Percentiles rank a stretch among this genome's conserved stretches.
Conservation (phyloP, 2,113 vertebrate genomes). For the Nymphicus hollandicus region DNA sequence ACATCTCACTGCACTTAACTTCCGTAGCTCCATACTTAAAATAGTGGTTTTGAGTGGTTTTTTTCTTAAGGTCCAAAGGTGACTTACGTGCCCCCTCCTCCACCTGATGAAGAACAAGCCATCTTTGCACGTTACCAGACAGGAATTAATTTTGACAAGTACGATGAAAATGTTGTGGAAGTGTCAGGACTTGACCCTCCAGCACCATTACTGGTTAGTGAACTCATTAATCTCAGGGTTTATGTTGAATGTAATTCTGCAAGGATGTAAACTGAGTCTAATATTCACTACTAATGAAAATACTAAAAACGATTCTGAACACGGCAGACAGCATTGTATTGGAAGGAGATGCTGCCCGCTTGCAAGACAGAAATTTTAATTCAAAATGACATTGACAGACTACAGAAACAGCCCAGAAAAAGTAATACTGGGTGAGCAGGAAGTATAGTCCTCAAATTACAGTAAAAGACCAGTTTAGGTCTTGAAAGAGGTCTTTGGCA, state of each 20-base stretch:
- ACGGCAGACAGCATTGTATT: not conserved
- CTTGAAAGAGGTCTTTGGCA: not conserved
- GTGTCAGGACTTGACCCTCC: slow-evolving; percentile 86
- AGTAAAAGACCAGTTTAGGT: not conserved
- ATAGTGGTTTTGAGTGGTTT: not conserved
- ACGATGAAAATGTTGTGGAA: slow-evolving; percentile 86
- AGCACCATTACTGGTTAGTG: slow-evolving; percentile 83
- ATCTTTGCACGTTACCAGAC: slow-evolving; percentile 86
- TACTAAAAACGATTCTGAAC: not conserved
- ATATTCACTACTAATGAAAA: not conserved
- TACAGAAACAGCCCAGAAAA: not conserved
- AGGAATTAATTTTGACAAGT: slow-evolving; percentile 94
- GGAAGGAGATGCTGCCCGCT: not conserved
- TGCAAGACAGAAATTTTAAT: not conserved
- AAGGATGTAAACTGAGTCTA: not conserved
- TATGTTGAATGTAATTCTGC: not conserved
- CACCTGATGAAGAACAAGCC: slow-evolving; percentile 82
- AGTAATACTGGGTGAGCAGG: not conserved
- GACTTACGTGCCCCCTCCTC: slow-evolving; percentile 87
- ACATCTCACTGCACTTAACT: not conserved
- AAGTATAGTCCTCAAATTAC: not conserved
- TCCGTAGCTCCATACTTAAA: not conserved
- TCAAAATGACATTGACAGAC: not conserved
- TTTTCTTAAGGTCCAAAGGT: slow-evolving; percentile 80
- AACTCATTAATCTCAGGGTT: not conserved